Evolutionary conservation across 1,140 invertebrate genomes (phyloP).

Genomic region (Zophobas atratus): DNA sequence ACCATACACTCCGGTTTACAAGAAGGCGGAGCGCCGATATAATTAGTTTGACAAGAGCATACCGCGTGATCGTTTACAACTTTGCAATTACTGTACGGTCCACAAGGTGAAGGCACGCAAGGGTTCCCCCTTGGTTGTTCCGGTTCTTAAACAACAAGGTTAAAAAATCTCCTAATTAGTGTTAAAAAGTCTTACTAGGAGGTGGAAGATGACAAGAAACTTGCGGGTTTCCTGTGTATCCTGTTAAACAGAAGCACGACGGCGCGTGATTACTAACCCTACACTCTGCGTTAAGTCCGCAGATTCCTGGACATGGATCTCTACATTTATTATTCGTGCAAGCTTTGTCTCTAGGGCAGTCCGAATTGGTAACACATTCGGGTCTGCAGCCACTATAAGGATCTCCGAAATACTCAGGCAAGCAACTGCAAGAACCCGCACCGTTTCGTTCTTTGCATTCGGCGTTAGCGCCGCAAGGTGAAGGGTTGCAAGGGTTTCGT

Average conservation of each 20-base stretch:
- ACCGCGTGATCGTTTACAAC: conserved; percentile 77
- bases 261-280: conserved; percentile 83
- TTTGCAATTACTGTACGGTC: conserved; percentile 80
- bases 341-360: conserved; percentile 78
- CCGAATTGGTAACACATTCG: conserved; percentile 80
- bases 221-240: conserved; percentile 83
- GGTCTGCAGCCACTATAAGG: conserved; percentile 82
- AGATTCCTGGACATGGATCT: conserved; percentile 82
- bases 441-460: conserved; percentile 84
- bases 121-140: conserved; percentile 72
- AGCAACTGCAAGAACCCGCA: conserved; percentile 80
- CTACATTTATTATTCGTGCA: conserved; percentile 80
- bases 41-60: conserved; percentile 79
- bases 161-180: too few relatives aligned
- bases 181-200: conserved; percentile 70
- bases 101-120: conserved; percentile 79
- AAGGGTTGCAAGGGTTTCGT: conserved; percentile 78
- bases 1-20: conserved; percentile 84
- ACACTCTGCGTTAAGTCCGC: conserved; percentile 82
- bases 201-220: conserved; percentile 72
- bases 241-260: conserved; percentile 79
- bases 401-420: conserved; percentile 82
- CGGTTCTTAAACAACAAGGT: conserved; percentile 65
- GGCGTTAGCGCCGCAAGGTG: conserved; percentile 86
- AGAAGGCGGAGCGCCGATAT: conserved; percentile 79